Conservation (phyloP, 2,888 invertebrate species). For the Ceriagrion tenellum region DNA sequence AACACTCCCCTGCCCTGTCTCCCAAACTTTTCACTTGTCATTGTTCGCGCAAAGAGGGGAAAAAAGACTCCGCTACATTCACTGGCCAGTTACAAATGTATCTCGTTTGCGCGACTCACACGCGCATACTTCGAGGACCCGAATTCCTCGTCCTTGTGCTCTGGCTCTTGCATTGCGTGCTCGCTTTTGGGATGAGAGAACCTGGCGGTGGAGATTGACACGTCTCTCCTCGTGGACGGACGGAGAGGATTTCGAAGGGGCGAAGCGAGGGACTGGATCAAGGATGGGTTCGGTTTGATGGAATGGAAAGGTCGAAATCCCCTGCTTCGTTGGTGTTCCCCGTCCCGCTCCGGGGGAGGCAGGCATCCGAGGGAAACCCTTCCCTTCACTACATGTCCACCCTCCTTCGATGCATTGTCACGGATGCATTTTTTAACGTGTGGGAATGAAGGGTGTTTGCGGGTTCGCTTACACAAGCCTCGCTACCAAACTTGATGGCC, state of each 20-base stretch:
- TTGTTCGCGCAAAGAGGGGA: not conserved
- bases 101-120: not conserved
- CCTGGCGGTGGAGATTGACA: not conserved
- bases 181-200: not conserved
- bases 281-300: not conserved
- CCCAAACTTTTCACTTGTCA: not conserved
- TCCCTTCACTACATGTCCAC: not conserved
- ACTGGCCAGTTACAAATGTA: not conserved
- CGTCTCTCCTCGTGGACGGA: not conserved
- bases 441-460: conserved; percentile 1
- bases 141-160: not conserved
- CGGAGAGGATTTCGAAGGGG: not conserved
- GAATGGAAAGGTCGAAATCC: not conserved
- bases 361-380: not conserved
- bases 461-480: conserved; percentile 4
- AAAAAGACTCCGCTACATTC: not conserved
- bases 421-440: not conserved
- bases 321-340: not conserved
- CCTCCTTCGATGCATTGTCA: not conserved
- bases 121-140: not conserved
- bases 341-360: not conserved
- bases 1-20: not conserved
- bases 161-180: not conserved
- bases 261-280: not conserved
- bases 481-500: not conserved